Conservation (phyloP, 1,140 invertebrate species). For the Scylla paramamosain region DNA sequence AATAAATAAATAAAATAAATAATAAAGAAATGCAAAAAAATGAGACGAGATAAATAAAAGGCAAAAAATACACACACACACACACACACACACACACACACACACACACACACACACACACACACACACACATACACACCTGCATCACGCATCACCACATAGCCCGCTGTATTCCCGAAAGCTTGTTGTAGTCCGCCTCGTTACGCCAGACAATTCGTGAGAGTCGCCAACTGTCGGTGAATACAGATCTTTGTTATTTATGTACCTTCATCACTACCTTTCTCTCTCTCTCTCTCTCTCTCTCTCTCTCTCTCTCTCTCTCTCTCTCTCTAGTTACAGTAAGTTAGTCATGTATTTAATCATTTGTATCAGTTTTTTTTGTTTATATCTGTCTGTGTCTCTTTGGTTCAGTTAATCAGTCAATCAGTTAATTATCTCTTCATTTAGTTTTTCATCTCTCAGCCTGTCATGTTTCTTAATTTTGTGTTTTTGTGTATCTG, state of each 20-base stretch:
- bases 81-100: background rate
- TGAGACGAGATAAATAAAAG: background rate
- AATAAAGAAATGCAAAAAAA: background rate
- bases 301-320: no score
- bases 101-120: background rate
- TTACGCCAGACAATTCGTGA: slow-evolving; percentile 94
- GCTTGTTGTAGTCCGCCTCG: slow-evolving; percentile 94
- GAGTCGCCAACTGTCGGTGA: slow-evolving; percentile 83
- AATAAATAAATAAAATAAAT: background rate
- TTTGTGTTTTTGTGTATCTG: no score
- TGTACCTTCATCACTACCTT: no score
- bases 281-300: no score
- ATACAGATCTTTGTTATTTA: background rate
- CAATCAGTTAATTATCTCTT: no score
- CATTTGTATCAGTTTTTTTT: no score
- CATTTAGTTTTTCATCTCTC: no score
- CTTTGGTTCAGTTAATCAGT: no score
- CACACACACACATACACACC: background rate
- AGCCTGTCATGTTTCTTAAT: no score
- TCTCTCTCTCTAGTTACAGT: no score
- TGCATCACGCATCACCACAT: slow-evolving; percentile 85
- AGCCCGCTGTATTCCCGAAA: slow-evolving; percentile 92
- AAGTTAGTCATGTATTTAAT: no score
- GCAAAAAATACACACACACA: background rate
- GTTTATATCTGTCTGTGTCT: no score